Conservation (phyloP, 2,888 invertebrate species). For the Malthinus seriepunctatus region DNA sequence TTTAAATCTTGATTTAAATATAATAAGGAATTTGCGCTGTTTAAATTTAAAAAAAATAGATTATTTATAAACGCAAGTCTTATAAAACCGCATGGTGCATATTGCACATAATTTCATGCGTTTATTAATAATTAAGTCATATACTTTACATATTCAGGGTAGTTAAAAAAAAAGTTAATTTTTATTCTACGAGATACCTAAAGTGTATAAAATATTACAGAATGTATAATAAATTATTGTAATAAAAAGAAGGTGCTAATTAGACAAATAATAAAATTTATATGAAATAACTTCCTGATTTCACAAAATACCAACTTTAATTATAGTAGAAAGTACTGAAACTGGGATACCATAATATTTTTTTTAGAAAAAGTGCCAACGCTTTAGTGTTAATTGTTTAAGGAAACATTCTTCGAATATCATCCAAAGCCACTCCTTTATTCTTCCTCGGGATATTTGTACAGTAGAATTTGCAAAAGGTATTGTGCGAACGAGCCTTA, state of each 20-base stretch:
- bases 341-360: background rate
- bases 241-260: background rate
- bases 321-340: constrained; percentile 5
- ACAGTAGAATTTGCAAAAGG: too few species aligned
- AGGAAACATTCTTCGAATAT: constrained; percentile 15
- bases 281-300: background rate
- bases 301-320: constrained; percentile 1
- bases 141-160: too few species aligned
- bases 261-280: constrained; percentile 1
- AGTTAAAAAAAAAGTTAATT: too few species aligned
- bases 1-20: too few species aligned
- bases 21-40: too few species aligned
- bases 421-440: constrained; percentile 7
- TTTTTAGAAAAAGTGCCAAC: constrained; percentile 10
- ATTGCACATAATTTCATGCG: too few species aligned
- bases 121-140: too few species aligned
- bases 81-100: too few species aligned
- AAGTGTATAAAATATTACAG: background rate
- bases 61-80: too few species aligned
- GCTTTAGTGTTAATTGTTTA: constrained; percentile 17
- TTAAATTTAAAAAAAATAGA: too few species aligned
- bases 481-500: too few species aligned
- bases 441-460: constrained; percentile 5
- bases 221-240: constrained; percentile 1
- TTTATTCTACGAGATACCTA: background rate